These are phyloP conservation scores for Paguma larvata DNA, from an alignment of 2,797 vertebrate species.

Conservation along the genomic window DNA sequence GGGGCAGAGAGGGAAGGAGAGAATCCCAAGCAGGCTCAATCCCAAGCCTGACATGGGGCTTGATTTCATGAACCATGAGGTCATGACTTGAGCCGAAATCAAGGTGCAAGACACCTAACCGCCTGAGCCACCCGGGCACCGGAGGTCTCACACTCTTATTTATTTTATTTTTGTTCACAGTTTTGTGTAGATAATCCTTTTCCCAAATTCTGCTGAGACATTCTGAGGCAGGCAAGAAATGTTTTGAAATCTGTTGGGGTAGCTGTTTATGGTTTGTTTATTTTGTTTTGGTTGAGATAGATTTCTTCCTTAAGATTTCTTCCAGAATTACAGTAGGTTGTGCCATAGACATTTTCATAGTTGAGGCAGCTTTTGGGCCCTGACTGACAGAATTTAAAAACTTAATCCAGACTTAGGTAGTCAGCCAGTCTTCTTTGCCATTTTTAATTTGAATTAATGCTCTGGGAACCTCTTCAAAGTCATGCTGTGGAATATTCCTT, in stretches of 20 bases:
- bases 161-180: not conserved
- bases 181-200: conserved; percentile 31
- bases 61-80: no score
- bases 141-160: not conserved
- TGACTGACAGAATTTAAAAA: not conserved
- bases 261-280: not conserved
- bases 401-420: not conserved
- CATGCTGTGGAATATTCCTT: not conserved
- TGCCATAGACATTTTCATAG: not conserved
- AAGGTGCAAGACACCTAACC: no score
- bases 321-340: not conserved
- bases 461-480: not conserved
- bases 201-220: not conserved
- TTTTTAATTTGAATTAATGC: not conserved
- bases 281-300: not conserved
- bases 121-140: no score
- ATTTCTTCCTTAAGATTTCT: not conserved
- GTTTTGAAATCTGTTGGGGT: not conserved
- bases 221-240: conserved; percentile 21
- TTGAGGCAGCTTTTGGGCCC: not conserved
- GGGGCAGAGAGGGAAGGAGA: no score
- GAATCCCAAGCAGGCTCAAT: no score
- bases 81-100: no score
- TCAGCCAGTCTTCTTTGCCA: not conserved
- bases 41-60: no score